Evolutionary conservation across 2,888 invertebrate species (phyloP).

Genomic region (Pharmacophagus antenor): DNA sequence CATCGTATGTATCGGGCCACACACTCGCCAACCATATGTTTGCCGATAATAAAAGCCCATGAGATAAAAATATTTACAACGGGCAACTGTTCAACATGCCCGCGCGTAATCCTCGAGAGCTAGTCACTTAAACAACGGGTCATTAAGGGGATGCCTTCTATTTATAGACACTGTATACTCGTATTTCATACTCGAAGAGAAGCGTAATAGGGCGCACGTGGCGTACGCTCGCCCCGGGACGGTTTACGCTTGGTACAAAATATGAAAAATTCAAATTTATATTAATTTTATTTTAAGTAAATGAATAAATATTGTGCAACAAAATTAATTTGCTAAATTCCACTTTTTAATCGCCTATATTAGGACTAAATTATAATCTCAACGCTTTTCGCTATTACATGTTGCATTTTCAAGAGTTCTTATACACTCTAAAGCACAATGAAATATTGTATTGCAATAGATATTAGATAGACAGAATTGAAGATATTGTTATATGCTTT

Average conservation of each 20-base stretch:
- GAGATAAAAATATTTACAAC: constrained; percentile 51
- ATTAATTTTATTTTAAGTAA: too few species aligned
- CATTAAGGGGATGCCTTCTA: constrained; percentile 64
- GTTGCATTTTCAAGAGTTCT: too few species aligned
- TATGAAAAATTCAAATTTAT: constrained; percentile 1
- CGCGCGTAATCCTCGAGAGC: constrained; percentile 40
- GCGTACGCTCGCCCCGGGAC: constrained; percentile 37
- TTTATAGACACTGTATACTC: constrained; percentile 55
- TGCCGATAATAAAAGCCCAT: constrained; percentile 42
- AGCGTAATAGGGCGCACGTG: constrained; percentile 73
- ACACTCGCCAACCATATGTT: constrained; percentile 41
- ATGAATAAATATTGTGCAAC: too few species aligned
- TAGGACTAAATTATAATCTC: too few species aligned
- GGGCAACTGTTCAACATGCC: constrained; percentile 42
- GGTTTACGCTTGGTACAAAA: constrained; percentile 30
- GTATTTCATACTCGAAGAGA: constrained; percentile 68
- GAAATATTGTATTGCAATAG: too few species aligned
- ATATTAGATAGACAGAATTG: too few species aligned
- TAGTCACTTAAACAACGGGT: constrained; percentile 61
- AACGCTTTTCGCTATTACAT: too few species aligned
- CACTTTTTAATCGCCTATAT: too few species aligned
- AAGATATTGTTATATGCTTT: too few species aligned
- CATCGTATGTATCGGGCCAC: constrained; percentile 38
- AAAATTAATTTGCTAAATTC: too few species aligned
- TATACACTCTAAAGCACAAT: too few species aligned